Base-by-base conservation (phyloP, 2,888 invertebrate genomes). In the Lasioglossum zephyrum region DNA sequence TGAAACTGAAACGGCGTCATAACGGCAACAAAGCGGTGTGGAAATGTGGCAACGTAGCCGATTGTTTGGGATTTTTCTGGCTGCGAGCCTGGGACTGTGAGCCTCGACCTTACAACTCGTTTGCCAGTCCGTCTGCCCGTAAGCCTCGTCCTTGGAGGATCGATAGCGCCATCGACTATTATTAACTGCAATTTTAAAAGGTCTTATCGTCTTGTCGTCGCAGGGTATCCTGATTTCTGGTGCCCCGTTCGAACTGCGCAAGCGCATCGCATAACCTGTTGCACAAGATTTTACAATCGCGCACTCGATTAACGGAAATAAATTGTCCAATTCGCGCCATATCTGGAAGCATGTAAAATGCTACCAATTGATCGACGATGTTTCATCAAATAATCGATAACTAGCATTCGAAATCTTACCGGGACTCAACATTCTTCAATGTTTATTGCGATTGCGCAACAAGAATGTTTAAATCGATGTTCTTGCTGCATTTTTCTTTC, bases 21-120 rank as follows among this genome's bases (percentile, higher is more conserved):
- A 89, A 90, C 89, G 89, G 88, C 89, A 89, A 86, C 80, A 86
- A 81, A 85, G 87, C 84, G 82, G 84, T 79, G 83, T 77, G 84
- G 86, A 87, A 88, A 8, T 16, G 89, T 80, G 92, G 93, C 94
- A 92, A 92, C 93, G 92, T 90, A 91, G 94, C 92, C 92, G 92
- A 93, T 93, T 94, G 93, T 93, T 93, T 93, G 91, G 92, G 90
- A 93, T 93, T 93, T 93, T 93, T 93, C 91, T 92, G 92, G 90
- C 91, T 88, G 88, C 89, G 84, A 82, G 90, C 89, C 84, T 80
- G 85, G 77, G 81, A 78, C 81, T 83, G 57, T n/a, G 63, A 84
- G 86, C 89, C 87, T 89, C 87, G 87, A 90, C 87, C 88, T 89
- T 89, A 89, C 86, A 84, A 88, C 88, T 87, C 86, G 87, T 86